Conservation (phyloP, 30 jellyfish, hydroid and myxozoan genomes). For the Rhopilema esculentum region DNA sequence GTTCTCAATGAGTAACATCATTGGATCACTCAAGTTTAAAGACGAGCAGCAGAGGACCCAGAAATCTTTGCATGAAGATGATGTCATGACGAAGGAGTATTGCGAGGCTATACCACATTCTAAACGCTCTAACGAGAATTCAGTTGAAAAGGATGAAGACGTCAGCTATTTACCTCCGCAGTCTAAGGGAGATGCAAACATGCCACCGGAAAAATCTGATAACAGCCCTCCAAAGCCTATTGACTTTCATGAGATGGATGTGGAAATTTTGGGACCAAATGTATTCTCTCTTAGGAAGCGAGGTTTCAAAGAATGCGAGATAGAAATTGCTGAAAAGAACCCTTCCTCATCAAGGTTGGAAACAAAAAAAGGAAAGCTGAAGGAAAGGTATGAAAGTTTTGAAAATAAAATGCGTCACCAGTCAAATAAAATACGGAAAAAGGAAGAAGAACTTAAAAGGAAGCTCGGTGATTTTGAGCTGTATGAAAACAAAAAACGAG, state of each 20-base stretch:
- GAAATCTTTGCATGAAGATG: neutral
- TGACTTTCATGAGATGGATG: neutral
- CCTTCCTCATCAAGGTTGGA: neutral
- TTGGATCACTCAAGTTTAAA: constrained; percentile 25
- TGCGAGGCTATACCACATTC: neutral
- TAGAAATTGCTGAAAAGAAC: neutral
- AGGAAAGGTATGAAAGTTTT: constrained; percentile 3
- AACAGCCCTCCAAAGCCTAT: neutral
- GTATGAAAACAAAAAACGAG: constrained; percentile 17
- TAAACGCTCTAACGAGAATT: neutral
- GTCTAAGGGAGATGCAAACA: neutral
- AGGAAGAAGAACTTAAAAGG: constrained; percentile 6
- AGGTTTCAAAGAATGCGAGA: neutral
- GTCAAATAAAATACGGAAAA: constrained; percentile 11
- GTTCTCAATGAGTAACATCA: constrained; percentile 66
- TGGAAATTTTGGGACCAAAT: neutral
- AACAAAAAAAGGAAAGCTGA: constrained; percentile 21
- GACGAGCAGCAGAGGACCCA: neutral
- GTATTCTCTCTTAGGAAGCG: neutral
- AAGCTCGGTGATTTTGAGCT: constrained; percentile 9
- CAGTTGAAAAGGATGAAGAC: constrained; percentile 9
- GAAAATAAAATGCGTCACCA: constrained; percentile 6
- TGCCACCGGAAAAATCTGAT: neutral
- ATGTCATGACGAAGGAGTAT: neutral
- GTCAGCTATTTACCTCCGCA: constrained; percentile 40